Percentiles rank a stretch among this genome's conserved stretches.
Conservation (phyloP, 2,888 invertebrate genomes). For the Leptodirus hochenwartii region DNA sequence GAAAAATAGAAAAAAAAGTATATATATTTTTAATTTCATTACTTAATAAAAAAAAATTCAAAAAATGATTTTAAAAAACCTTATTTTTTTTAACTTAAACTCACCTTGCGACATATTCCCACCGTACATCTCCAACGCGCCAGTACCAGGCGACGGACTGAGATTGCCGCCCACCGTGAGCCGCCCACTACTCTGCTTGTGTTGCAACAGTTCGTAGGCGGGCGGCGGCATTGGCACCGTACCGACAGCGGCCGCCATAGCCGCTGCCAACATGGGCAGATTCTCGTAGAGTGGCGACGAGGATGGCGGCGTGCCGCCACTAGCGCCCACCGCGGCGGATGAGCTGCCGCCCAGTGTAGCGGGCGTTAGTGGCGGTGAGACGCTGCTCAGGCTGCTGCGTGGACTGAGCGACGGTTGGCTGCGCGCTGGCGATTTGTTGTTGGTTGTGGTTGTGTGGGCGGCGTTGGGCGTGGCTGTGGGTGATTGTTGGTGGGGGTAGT, state of each 20-base stretch:
- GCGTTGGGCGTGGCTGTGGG: slow-evolving; percentile 30
- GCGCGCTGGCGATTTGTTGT: slow-evolving; percentile 47
- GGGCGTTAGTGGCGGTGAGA: slow-evolving; percentile 72
- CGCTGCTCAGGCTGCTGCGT: slow-evolving; percentile 68
- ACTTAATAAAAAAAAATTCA: too few relatives aligned
- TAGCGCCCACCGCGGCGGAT: too few relatives aligned
- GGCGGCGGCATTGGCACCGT: slow-evolving; percentile 36
- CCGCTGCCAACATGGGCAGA: too few relatives aligned
- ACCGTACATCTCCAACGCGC: slow-evolving; percentile 19
- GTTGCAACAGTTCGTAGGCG: slow-evolving; percentile 49
- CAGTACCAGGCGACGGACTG: too few relatives aligned
- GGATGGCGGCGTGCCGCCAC: slow-evolving; percentile 76
- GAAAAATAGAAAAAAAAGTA: too few relatives aligned
- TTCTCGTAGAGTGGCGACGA: slow-evolving; percentile 49
- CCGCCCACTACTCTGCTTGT: slow-evolving; percentile 30
- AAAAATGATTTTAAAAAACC: too few relatives aligned
- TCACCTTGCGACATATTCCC: slow-evolving; percentile 39
- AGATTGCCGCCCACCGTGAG: too few relatives aligned
- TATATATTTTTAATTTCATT: too few relatives aligned
- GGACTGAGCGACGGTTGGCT: slow-evolving; percentile 75
- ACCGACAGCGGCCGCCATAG: too few relatives aligned
- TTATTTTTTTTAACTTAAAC: too few relatives aligned
- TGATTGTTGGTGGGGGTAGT: too few relatives aligned
- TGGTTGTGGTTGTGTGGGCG: slow-evolving; percentile 27
- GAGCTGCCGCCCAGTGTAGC: too few relatives aligned